Base-by-base conservation (phyloP, 2,797 vertebrate genomes). In the Syngnathus acus region DNA sequence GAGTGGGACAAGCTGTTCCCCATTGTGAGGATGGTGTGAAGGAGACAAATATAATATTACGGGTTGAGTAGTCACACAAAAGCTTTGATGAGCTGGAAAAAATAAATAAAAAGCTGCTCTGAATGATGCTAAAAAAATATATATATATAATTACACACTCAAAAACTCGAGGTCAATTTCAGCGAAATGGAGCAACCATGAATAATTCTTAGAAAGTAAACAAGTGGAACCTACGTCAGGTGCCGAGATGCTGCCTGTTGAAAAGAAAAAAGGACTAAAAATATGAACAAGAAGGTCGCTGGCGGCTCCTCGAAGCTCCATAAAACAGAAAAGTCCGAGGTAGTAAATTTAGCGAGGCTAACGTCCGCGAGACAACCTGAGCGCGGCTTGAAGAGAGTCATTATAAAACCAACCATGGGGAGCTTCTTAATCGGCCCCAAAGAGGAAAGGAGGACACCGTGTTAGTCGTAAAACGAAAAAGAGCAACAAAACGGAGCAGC, bases 81-180 rank as follows among this genome's bases (percentile, higher is more conserved):
- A 7, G 71, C 26, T 73, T 65, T 59, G 51, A 45, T 58, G 64
- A 65, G 39, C 40, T 42, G 40, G 8, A 42, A 10, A 42, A 42
- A 42, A 23, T n/a, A 32, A 26, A 26, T 3, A 32, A 32, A 32
- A 32, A 32, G 26, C 26, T 32, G 26, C 26, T 32, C 26, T 32
- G 26, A 32, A 32, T 32, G 26, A 42, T 42, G 40, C 8, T 42
- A 3, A 8, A 42, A 39, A 60, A 67, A 67, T 40, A 43, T 45
- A 50, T 13, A 10, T 13, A 10, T 47, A 32, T 26, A 26, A 26
- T 26, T 26, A 26, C 26, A 14, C 45, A 47, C 16, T 47, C 13
- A 47, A 47, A 47, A 47, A 2, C 0, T 47, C 3, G 2, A 48
- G 26, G 26, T 32, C 26, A 32, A 2, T 32, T 2, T 32, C 17